phyloP scores from a whole-genome alignment of 23 tunicate species.

The Styela clava region DNA sequence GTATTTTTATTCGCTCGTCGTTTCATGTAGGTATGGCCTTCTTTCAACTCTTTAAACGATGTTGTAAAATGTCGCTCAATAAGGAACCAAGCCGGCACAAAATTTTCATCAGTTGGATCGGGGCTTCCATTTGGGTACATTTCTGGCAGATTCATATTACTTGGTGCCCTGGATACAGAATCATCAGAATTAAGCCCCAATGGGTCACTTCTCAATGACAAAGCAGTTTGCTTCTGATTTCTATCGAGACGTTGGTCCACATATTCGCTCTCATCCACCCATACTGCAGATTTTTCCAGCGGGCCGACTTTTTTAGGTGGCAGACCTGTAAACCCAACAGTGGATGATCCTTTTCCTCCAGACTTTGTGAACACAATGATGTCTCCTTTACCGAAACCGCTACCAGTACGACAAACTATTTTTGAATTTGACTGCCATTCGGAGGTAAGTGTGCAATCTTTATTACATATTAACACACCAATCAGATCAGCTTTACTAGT shows the following conservation, averaged over 20 bases:
- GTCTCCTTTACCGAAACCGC: slow-evolving; percentile 66
- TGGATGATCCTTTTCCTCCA: slow-evolving; percentile 84
- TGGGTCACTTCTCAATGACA: slow-evolving; percentile 78
- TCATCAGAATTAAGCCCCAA: slow-evolving; percentile 86
- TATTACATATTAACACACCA: slow-evolving; percentile 85
- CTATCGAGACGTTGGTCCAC: slow-evolving; percentile 79
- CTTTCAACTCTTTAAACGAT: slow-evolving; percentile 76
- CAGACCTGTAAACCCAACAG: slow-evolving; percentile 72
- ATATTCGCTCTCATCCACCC: slow-evolving; percentile 96
- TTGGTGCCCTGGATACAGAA: slow-evolving; percentile 51
- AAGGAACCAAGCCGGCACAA: slow-evolving; percentile 94
- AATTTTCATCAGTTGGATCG: slow-evolving; percentile 97
- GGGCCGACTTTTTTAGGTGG: slow-evolving; percentile 70
- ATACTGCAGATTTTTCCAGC: slow-evolving; percentile 51
- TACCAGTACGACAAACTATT: slow-evolving; percentile 76
- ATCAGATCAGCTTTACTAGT: slow-evolving; percentile 58
- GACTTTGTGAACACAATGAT: slow-evolving; percentile 86
- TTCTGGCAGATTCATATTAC: slow-evolving; percentile 76
- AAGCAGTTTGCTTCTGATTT: slow-evolving; percentile 43
- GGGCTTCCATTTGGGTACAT: slow-evolving; percentile 49
- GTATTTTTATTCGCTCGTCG: slow-evolving; percentile 78
- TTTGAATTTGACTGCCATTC: slow-evolving; percentile 91
- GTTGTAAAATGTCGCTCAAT: slow-evolving; percentile 74
- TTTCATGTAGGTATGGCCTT: slow-evolving; percentile 94
- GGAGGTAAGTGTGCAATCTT: slow-evolving; percentile 85